Evolutionary conservation across 2,888 invertebrate genomes (phyloP).

Genomic region (Drosophila kambysellisi): DNA sequence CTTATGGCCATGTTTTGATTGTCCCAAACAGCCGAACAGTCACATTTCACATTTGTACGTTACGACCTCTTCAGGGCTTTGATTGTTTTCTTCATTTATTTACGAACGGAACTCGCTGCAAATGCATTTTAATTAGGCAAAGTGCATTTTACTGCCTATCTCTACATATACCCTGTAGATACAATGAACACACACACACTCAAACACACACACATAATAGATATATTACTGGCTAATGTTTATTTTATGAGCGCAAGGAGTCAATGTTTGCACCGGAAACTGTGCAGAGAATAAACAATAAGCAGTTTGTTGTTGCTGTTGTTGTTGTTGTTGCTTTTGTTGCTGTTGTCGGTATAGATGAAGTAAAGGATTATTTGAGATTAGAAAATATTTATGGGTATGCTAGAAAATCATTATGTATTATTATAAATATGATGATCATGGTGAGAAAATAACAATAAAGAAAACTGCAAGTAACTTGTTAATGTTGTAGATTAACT

Average conservation of each 20-base stretch:
- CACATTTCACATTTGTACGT: conserved; percentile 32
- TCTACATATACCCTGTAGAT: conserved; percentile 2
- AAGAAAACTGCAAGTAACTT: neutral
- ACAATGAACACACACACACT: neutral
- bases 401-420: neutral
- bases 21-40: conserved; percentile 39
- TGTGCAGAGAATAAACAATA: conserved; percentile 18
- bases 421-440: neutral
- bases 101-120: conserved; percentile 32
- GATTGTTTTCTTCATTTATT: neutral
- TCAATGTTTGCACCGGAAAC: conserved; percentile 13
- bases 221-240: conserved; percentile 16
- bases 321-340: neutral
- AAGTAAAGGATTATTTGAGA: conserved; percentile 14
- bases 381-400: neutral
- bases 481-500: neutral
- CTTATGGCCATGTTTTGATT: conserved; percentile 58
- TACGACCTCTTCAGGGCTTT: conserved; percentile 20
- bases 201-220: neutral
- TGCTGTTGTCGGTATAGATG: conserved; percentile 3
- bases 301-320: neutral
- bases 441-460: neutral
- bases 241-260: conserved; percentile 21
- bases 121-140: conserved; percentile 72
- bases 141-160: conserved; percentile 49